Evolutionary conservation across 2,797 vertebrate genomes (phyloP).

Genomic region (Darevskia mixta): DNA sequence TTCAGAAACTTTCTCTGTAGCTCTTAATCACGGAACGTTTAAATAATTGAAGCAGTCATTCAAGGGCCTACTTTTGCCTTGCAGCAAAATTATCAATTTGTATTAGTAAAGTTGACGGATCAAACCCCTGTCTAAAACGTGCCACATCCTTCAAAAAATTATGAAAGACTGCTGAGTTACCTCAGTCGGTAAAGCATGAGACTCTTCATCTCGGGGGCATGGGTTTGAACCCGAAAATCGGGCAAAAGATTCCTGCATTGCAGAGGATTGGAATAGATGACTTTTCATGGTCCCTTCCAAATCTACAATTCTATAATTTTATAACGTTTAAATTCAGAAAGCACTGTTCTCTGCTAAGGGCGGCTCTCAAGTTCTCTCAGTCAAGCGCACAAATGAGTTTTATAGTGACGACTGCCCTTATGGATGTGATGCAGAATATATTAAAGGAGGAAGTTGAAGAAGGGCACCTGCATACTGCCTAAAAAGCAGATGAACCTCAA

Average conservation of each 20-base stretch:
- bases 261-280: too few species aligned
- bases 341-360: not conserved
- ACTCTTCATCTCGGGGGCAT: too few species aligned
- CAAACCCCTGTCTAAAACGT: not conserved
- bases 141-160: not conserved
- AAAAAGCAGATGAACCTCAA: not conserved
- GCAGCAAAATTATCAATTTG: not conserved
- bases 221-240: too few species aligned
- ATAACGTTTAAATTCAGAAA: not conserved
- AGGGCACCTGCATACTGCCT: not conserved
- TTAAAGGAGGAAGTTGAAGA: not conserved
- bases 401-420: not conserved
- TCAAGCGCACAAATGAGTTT: not conserved
- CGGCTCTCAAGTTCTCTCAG: not conserved
- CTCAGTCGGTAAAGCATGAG: too few species aligned
- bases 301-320: not conserved
- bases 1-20: not conserved
- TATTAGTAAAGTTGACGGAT: not conserved
- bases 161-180: not conserved
- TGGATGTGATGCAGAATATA: not conserved
- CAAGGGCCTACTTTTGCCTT: not conserved
- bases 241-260: too few species aligned
- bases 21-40: not conserved
- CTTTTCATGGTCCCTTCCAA: too few species aligned
- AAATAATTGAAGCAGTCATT: not conserved